Conservation (phyloP, 2,113 vertebrate genomes). For the Rhinolophus sinicus region DNA sequence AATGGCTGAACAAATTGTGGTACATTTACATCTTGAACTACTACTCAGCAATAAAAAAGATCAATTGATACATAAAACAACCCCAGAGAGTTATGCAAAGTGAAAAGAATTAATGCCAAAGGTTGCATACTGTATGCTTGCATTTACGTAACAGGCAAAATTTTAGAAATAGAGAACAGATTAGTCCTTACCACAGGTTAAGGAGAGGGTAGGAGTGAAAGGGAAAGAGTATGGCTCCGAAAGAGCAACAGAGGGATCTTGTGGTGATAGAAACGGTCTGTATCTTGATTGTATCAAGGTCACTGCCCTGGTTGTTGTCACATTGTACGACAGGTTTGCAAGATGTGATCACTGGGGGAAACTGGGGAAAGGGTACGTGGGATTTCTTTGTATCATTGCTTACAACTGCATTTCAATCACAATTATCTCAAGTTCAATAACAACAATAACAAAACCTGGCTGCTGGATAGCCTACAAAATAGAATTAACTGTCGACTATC, state of each 20-base stretch:
- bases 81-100: background rate
- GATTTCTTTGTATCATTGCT: background rate
- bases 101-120: background rate
- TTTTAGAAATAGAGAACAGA: background rate
- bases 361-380: background rate
- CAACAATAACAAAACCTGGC: background rate
- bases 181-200: background rate
- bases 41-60: background rate
- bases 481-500: background rate
- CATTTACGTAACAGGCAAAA: background rate
- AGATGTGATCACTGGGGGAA: background rate
- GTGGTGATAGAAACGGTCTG: background rate
- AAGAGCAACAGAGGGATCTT: background rate
- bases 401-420: background rate
- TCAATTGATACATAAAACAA: background rate
- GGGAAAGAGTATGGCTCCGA: background rate
- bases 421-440: background rate
- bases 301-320: background rate
- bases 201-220: background rate
- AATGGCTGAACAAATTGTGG: background rate
- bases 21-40: background rate
- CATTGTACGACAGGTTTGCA: background rate
- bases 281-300: background rate
- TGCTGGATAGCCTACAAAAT: background rate
- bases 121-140: background rate